Conservation (phyloP, 2,888 invertebrate species). For the Drosophila paranaensis region DNA sequence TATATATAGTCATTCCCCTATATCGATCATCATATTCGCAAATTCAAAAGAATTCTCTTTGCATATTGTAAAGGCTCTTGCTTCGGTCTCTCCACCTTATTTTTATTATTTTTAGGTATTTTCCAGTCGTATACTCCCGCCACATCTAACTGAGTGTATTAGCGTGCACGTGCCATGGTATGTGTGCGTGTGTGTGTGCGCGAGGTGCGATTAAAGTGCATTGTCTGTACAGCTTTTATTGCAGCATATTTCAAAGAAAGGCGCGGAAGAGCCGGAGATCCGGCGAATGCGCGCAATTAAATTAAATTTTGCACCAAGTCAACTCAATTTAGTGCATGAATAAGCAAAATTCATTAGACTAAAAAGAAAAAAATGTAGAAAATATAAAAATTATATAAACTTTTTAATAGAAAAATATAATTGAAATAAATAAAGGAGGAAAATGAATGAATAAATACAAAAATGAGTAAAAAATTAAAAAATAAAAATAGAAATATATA, state of each 20-base stretch:
- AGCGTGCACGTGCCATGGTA: neutral
- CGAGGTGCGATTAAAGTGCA: conserved; percentile 61
- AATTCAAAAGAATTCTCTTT: neutral
- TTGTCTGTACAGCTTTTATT: conserved; percentile 64
- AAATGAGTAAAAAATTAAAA: neutral
- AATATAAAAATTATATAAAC: too few relatives aligned
- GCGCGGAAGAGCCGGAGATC: neutral
- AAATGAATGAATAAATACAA: neutral
- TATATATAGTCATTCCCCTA: too few relatives aligned
- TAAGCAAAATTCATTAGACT: neutral
- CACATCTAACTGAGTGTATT: neutral
- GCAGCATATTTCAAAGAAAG: conserved; percentile 6
- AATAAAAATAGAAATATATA: neutral
- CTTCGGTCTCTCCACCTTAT: too few relatives aligned
- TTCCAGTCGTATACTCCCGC: neutral
- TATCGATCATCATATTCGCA: neutral
- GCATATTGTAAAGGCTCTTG: neutral
- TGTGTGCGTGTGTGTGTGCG: conserved; percentile 8
- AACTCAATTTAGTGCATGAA: conserved; percentile 5
- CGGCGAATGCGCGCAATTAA: conserved; percentile 21
- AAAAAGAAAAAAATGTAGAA: neutral
- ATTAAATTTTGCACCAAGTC: conserved; percentile 29
- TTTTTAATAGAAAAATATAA: neutral
- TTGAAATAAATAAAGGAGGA: too few relatives aligned
- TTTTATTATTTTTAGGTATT: neutral